Conservation (phyloP, 2,797 vertebrate species). For the Poeciliopsis paucimaculata region DNA sequence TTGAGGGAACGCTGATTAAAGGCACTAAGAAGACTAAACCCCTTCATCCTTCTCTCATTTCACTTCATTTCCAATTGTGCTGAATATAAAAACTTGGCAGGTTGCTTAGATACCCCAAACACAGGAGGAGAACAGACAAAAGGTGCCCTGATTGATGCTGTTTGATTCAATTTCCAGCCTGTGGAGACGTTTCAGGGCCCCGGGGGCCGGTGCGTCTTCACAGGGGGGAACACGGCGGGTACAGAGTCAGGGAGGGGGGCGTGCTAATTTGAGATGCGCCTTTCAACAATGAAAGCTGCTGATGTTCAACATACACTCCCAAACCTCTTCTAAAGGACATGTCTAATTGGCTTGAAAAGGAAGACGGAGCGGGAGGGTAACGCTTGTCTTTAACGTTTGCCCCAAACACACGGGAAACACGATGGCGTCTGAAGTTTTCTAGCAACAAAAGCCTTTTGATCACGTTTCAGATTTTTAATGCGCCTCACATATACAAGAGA, state of each 20-base stretch:
- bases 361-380: slow-evolving; percentile 35
- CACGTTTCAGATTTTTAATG: neutral
- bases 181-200: slow-evolving; percentile 80
- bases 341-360: slow-evolving; percentile 72
- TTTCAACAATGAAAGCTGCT: slow-evolving; percentile 75
- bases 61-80: slow-evolving; percentile 44
- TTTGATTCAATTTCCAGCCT: slow-evolving; percentile 81
- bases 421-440: slow-evolving; percentile 6
- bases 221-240: slow-evolving; percentile 53
- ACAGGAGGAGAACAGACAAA: slow-evolving; percentile 41
- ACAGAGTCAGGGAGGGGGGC: neutral
- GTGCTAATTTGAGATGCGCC: slow-evolving; percentile 71
- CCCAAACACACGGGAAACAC: slow-evolving; percentile 4
- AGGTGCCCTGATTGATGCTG: slow-evolving; percentile 78
- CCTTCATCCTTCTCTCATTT: slow-evolving; percentile 32
- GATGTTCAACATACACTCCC: slow-evolving; percentile 70
- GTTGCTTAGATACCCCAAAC: slow-evolving; percentile 60
- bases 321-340: slow-evolving; percentile 70
- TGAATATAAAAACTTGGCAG: slow-evolving; percentile 45
- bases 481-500: neutral
- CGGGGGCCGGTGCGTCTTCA: slow-evolving; percentile 72
- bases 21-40: slow-evolving; percentile 31
- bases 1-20: slow-evolving; percentile 40
- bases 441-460: slow-evolving; percentile 15
- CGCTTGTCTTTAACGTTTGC: slow-evolving; percentile 48